Evolutionary conservation across 2,888 invertebrate species (phyloP).

Genomic region (Ectemnius lituratus): DNA sequence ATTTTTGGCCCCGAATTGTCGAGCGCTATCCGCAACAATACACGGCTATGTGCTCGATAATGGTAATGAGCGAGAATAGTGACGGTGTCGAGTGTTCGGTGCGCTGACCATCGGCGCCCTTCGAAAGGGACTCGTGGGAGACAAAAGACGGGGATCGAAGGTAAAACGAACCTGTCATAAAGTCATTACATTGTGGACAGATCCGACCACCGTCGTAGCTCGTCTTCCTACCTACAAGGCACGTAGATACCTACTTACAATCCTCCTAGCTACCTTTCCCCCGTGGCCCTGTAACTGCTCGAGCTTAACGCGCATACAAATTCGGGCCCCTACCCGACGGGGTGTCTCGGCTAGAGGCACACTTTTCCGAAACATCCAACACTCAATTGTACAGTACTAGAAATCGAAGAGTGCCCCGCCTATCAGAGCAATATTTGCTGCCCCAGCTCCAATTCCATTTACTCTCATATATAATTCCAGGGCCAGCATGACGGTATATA

Average conservation of each 20-base stretch:
- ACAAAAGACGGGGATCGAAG: constrained; percentile 5
- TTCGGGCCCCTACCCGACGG: not conserved
- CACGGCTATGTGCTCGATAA: constrained; percentile 21
- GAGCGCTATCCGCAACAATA: constrained; percentile 16
- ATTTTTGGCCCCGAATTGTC: not conserved
- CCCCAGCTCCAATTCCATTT: constrained; percentile 1
- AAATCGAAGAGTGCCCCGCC: constrained; percentile 4
- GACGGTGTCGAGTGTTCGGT: not conserved
- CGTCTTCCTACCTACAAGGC: not conserved
- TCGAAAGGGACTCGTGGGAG: not conserved
- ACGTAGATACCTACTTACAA: constrained; percentile 18
- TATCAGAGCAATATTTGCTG: constrained; percentile 10
- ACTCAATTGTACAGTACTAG: constrained; percentile 4
- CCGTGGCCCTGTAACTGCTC: not conserved
- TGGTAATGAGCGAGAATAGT: constrained; percentile 21
- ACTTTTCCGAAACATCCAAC: not conserved
- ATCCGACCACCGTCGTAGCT: constrained; percentile 55
- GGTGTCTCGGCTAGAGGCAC: not conserved
- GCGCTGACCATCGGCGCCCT: not conserved
- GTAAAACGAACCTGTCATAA: constrained; percentile 50
- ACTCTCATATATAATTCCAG: not conserved
- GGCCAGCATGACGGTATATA: not conserved
- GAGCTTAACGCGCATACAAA: constrained; percentile 5
- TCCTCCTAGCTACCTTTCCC: not conserved
- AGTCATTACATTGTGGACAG: constrained; percentile 65